phyloP scores from a whole-genome alignment of 1,140 invertebrate species.

The Nautilus pompilius region DNA sequence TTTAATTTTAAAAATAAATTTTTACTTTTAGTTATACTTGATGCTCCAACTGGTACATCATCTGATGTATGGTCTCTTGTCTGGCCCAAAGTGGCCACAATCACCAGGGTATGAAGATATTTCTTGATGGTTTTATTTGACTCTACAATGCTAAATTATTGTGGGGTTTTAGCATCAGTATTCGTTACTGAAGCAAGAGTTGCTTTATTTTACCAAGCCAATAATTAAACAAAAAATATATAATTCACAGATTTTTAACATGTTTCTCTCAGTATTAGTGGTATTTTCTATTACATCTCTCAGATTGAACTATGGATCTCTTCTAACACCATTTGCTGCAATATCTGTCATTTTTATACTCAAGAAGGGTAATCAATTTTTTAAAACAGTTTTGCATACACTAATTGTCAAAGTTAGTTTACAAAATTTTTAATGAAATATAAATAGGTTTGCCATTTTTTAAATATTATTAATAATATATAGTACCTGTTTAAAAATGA shows the following conservation, averaged over 20 bases:
- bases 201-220: not conserved
- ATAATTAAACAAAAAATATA: not conserved
- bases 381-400: too few relatives aligned
- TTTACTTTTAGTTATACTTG: conserved; percentile 44
- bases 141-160: too few relatives aligned
- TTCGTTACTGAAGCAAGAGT: not conserved
- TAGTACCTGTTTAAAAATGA: too few relatives aligned
- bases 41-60: conserved; percentile 51
- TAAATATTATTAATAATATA: too few relatives aligned
- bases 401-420: too few relatives aligned
- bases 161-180: not conserved
- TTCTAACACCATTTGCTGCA: not conserved
- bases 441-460: too few relatives aligned
- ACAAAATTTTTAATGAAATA: too few relatives aligned
- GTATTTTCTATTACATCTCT: not conserved
- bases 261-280: too few relatives aligned
- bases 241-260: not conserved
- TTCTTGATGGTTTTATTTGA: too few relatives aligned
- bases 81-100: conserved; percentile 33
- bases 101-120: conserved; percentile 32
- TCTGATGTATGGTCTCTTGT: conserved; percentile 52
- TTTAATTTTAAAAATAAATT: conserved; percentile 1
- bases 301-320: not conserved
- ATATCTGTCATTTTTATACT: too few relatives aligned
- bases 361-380: too few relatives aligned